These are phyloP conservation scores for Drosophila dives DNA, from an alignment of 2,888 invertebrate species.

Conservation along the genomic window DNA sequence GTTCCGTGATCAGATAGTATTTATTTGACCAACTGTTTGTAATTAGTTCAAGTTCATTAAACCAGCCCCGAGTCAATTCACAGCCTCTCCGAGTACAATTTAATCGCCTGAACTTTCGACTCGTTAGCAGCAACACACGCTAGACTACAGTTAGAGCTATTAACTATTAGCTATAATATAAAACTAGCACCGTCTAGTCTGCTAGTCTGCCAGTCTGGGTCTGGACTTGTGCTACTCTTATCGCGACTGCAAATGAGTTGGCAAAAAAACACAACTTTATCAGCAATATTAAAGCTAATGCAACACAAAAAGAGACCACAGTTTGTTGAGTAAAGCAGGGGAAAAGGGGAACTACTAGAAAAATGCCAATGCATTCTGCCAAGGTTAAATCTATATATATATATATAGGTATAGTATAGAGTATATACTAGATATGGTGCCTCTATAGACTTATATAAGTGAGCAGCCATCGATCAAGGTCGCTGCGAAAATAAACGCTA, in stretches of 20 bases:
- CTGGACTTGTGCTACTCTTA: conserved; percentile 43
- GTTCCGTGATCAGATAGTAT: neutral
- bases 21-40: neutral
- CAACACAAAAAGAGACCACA: neutral
- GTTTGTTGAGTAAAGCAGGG: conserved; percentile 33
- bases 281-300: conserved; percentile 13
- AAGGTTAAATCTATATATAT: conserved; percentile 24
- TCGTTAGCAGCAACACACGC: conserved; percentile 35
- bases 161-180: neutral
- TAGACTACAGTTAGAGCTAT: conserved; percentile 29
- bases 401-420: neutral
- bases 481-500: conserved; percentile 50
- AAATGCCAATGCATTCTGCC: conserved; percentile 25
- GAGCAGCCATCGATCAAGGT: conserved; percentile 57
- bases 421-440: conserved; percentile 15
- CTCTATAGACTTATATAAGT: conserved; percentile 55
- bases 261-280: conserved; percentile 17
- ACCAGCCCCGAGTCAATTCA: conserved; percentile 18
- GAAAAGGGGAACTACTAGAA: neutral
- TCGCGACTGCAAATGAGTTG: conserved; percentile 26
- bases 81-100: conserved; percentile 9
- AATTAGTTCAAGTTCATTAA: conserved; percentile 76
- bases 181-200: conserved; percentile 55
- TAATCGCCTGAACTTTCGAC: conserved; percentile 65
- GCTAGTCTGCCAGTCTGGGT: conserved; percentile 40